Conservation (phyloP, 2,888 invertebrate genomes). For the Pristionchus maxplancki region DNA sequence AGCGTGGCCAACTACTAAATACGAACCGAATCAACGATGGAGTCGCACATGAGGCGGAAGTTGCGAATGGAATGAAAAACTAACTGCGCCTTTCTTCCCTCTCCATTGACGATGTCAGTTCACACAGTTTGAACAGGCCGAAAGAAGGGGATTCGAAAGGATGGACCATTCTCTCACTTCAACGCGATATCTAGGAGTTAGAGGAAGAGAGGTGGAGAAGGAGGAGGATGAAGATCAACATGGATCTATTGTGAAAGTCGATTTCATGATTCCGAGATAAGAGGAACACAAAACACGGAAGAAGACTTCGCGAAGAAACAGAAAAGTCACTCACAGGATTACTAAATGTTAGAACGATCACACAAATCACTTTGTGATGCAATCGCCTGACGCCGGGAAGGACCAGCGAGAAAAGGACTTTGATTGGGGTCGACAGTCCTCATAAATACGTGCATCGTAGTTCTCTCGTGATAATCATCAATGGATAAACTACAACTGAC, state of each 20-base stretch:
- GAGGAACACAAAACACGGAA: background rate
- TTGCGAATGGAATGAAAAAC: background rate
- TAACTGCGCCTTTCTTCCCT: background rate
- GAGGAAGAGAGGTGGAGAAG: background rate
- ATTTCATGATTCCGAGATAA: background rate
- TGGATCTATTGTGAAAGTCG: conserved; percentile 4
- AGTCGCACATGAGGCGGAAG: background rate
- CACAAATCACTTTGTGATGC: background rate
- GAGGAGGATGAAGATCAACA: background rate
- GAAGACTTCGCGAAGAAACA: background rate
- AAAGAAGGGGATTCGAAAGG: background rate
- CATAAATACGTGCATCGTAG: background rate
- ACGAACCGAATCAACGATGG: background rate
- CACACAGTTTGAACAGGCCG: conserved; percentile 28
- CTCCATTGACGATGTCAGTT: background rate
- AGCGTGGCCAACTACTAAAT: background rate
- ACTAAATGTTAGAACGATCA: background rate
- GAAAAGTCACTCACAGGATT: background rate
- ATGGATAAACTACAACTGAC: conserved; percentile 28
- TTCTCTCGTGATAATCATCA: conserved; percentile 7
- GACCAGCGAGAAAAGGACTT: background rate
- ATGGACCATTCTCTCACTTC: background rate
- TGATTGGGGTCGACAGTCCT: background rate
- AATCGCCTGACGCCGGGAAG: background rate
- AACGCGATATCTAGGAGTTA: background rate